Percentiles rank a stretch among this genome's conserved stretches.
These are phyloP conservation scores for Gorsachius magnificus DNA, from an alignment of 2,797 vertebrate genomes.

Conservation along the genomic window DNA sequence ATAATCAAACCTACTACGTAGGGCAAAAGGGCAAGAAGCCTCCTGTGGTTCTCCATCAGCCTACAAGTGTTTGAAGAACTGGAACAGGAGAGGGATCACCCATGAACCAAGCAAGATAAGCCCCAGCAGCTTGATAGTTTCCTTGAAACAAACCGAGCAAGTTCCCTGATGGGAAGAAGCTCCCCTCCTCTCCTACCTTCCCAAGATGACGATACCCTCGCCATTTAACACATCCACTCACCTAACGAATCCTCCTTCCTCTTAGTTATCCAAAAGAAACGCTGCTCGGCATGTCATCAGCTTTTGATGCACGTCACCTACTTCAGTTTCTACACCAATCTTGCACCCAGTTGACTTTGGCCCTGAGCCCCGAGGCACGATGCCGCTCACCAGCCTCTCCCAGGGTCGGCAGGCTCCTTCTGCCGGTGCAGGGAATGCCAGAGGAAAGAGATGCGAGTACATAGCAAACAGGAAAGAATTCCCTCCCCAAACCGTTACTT, in stretches of 20 bases:
- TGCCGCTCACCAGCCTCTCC: background rate
- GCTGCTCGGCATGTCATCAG: fast-evolving
- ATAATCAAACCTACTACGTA: background rate
- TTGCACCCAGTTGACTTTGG: no score
- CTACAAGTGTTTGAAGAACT: background rate
- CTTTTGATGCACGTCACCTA: background rate
- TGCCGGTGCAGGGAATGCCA: background rate
- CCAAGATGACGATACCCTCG: background rate
- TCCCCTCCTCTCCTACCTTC: no score
- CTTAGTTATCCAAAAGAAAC: background rate
- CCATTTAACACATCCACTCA: background rate
- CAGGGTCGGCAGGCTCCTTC: background rate
- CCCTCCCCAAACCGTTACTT: background rate
- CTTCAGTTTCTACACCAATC: background rate
- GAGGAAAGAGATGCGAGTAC: background rate
- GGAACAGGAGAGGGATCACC: background rate
- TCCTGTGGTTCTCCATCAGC: background rate
- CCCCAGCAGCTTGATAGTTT: background rate
- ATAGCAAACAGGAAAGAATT: background rate
- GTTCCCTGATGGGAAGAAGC: background rate
- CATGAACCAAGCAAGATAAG: background rate
- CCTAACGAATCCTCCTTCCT: background rate
- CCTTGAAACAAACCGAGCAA: background rate
- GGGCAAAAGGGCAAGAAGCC: background rate
- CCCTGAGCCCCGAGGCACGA: background rate